These are phyloP conservation scores for Drosophila anceps DNA, from an alignment of 2,888 invertebrate genomes.

Conservation along the genomic window DNA sequence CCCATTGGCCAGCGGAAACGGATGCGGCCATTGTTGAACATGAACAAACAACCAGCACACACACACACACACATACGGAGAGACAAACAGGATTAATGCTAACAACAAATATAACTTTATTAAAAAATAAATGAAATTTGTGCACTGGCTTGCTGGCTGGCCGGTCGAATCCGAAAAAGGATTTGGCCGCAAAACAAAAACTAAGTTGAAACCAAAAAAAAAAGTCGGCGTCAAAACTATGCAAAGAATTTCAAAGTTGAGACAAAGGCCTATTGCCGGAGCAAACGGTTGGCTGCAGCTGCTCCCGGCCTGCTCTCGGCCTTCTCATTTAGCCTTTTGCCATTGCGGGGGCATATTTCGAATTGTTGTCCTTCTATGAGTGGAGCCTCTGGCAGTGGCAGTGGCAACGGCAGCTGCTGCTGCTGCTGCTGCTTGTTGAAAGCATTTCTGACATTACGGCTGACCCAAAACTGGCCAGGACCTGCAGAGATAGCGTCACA, in stretches of 20 bases:
- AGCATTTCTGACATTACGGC: conserved; percentile 59
- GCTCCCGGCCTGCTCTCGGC: conserved; percentile 10
- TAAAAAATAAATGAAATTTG: conserved; percentile 80
- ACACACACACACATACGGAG: conserved; percentile 31
- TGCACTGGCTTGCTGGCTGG: conserved; percentile 25
- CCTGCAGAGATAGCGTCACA: conserved; percentile 41
- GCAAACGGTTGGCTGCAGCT: conserved; percentile 25
- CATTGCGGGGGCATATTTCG: conserved; percentile 52
- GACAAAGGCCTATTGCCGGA: conserved; percentile 59
- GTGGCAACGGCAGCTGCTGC: conserved; percentile 31
- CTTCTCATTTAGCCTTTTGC: conserved; percentile 36
- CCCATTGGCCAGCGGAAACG: conserved; percentile 69
- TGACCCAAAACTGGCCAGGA: conserved; percentile 63
- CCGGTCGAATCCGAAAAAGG: conserved; percentile 49
- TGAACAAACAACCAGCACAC: conserved; percentile 47
- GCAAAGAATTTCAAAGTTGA: conserved; percentile 65
- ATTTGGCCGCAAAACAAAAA: conserved; percentile 60
- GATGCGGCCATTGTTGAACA: conserved; percentile 79
- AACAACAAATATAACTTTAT: conserved; percentile 81
- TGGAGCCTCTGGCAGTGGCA: conserved; percentile 35
- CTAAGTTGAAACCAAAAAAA: conserved; percentile 14
- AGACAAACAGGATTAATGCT: conserved; percentile 66
- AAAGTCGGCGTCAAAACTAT: conserved; percentile 57
- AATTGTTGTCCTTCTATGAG: conserved; percentile 57
- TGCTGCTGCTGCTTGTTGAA: conserved; percentile 43